Evolutionary conservation across 2,113 vertebrate species (phyloP), one percentile per base, ranked within the genome.

Genomic region (Lichenostomus cassidix): DNA sequence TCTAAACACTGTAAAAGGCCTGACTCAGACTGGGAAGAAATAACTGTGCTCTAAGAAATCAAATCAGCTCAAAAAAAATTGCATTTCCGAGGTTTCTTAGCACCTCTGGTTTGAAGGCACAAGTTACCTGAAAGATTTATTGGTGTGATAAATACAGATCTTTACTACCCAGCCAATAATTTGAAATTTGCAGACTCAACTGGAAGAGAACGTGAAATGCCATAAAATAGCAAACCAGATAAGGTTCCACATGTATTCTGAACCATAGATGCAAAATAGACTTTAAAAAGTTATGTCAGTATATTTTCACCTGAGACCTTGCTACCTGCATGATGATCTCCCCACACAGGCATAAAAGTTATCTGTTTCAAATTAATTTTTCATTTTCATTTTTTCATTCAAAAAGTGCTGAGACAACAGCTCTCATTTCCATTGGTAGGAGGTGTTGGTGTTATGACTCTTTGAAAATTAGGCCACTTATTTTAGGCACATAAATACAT

Each of bases 121-220:
- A 50, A 59, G 71, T 53, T 83, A 37, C 65, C 63, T 55, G 19
- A 76, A 64, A 82, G 50, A 81, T 83, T 92, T 80, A 93, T 84
- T 75, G 68, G 11, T 92, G 37, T 91, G 60, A 90, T 86, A 97
- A 93, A 80, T 83, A 85, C 29, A 85, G 24, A 67, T 63, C 22
- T 76, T 76, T 73, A 53, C 63, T 63, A 87, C 15, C 15, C 47
- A 77, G 73, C 27, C 56, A 86, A 68, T 70, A 95, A 87, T 71
- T 67, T 95, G 92, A 93, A 96, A 92, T 41, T 87, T 93, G 87
- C 93, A 81, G 64, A 74, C 56, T 95, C 73, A 49, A 82, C 84
- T 94, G 44, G 49, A 73, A 83, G 9, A 58, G 39, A 76, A 91
- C 7, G 27, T 4, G 33, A 91, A 89, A 29, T 71, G 49, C 21